Base-by-base conservation (phyloP, 2,797 vertebrate species). In the Simalia tracyae region DNA sequence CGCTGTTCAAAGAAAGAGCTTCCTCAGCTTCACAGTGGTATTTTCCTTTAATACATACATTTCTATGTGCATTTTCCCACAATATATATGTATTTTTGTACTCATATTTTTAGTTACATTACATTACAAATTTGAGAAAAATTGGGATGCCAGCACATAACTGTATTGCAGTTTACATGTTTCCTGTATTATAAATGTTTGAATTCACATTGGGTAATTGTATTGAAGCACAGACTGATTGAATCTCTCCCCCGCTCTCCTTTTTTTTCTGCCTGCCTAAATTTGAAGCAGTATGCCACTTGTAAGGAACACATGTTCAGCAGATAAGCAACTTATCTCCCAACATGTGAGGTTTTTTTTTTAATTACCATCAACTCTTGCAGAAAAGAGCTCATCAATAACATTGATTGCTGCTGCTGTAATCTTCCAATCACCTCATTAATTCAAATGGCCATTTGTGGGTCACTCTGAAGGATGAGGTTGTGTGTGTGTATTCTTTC, bases 301-400 rank as follows among this genome's bases (percentile, higher is more conserved):
- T 95, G 92, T 91, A 94, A 61, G 94, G 60, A 94, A 91, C 90
- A 42, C 84, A 81, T 87, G 90, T 89, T 96, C 94, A 97, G 95
- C 89, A 92, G 93, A 94, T 86, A 94, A 60, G 66, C 86, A 94
- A 86, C 50, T 92, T 96, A 94, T 92, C 89, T 94, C 86, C 88
- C 93, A 94, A 89, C 92, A 91, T 93, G 96, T 85, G n/a, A 0
- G 56, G 36, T 86, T 90, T 72, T 89, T 8, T 95, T 94, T 95
- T 81, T 22, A 94, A 84, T 96, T 96, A 95, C 17, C 8, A 89
- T 57, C 94, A 14, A 84, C 60, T 93, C 86, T 92, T 94, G 92
- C 61, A 92, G 46, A 93, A 93, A 94, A 84, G 63, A 91, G n/a
- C 61, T 93, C 72, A 95, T 96, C 91, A 86, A 46, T 96, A 95